These are phyloP conservation scores for Esperia sulphurella DNA, from an alignment of 2,888 invertebrate genomes.

Conservation along the genomic window DNA sequence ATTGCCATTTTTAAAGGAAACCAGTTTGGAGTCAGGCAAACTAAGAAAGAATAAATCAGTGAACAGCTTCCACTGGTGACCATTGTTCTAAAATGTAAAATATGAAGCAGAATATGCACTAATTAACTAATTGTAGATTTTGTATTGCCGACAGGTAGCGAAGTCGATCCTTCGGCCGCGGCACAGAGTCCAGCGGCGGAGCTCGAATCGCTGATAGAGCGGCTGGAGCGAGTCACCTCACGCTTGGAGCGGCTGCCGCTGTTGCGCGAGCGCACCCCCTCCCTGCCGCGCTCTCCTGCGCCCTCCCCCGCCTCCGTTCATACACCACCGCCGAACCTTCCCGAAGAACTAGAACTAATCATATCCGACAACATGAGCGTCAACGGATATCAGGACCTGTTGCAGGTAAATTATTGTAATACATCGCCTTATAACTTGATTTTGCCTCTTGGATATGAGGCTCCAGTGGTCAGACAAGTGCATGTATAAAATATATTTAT, in stretches of 20 bases:
- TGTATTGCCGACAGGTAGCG: conserved; percentile 51
- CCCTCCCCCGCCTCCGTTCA: conserved; percentile 40
- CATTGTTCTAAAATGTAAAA: too few species aligned
- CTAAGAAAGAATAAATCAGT: too few species aligned
- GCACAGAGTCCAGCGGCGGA: conserved; percentile 71
- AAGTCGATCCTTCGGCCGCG: conserved; percentile 65
- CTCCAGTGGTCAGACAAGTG: too few species aligned
- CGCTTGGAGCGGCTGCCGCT: conserved; percentile 82
- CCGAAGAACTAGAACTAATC: conserved; percentile 32
- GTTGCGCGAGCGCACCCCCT: conserved; percentile 43
- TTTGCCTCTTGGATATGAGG: too few species aligned
- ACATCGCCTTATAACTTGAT: too few species aligned
- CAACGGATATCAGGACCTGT: conserved; percentile 85
- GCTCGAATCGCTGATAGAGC: conserved; percentile 84
- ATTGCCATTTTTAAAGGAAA: too few species aligned
- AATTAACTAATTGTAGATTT: too few species aligned
- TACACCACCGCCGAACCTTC: conserved; percentile 33
- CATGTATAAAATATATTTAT: too few species aligned
- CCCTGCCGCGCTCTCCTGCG: conserved; percentile 48
- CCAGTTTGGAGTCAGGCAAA: too few species aligned
- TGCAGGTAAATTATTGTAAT: conserved; percentile 60
- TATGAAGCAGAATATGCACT: too few species aligned
- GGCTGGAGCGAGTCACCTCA: conserved; percentile 86
- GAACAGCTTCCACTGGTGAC: too few species aligned
- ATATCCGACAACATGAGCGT: conserved; percentile 83